Evolutionary conservation across 2,797 vertebrate genomes (phyloP).

Genomic region (Trichosurus vulpecula): DNA sequence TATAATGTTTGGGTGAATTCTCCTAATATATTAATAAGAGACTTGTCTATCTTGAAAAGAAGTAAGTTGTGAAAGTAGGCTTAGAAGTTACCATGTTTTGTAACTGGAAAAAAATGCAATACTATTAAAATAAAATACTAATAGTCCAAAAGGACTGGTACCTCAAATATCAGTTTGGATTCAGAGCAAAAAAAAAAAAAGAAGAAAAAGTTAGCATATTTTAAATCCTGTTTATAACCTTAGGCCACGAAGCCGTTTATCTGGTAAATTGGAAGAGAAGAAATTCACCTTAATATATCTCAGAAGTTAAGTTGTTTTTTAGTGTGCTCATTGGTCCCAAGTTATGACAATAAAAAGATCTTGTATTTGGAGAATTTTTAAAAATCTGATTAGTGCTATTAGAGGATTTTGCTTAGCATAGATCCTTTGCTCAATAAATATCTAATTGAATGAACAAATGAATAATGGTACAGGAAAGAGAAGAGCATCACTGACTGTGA

Average conservation of each 20-base stretch:
- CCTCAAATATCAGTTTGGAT: too few species aligned
- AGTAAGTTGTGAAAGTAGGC: slow-evolving; percentile 39
- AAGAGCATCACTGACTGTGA: not conserved
- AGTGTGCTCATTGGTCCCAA: not conserved
- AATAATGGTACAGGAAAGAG: not conserved
- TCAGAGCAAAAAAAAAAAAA: too few species aligned
- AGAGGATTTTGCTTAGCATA: not conserved
- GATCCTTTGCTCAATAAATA: not conserved
- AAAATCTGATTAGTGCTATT: not conserved
- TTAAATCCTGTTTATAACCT: slow-evolving; percentile 26
- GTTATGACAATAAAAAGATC: not conserved
- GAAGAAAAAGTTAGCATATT: not conserved
- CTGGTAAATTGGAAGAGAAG: slow-evolving; percentile 20
- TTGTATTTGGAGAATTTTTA: not conserved
- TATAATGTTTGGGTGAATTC: not conserved
- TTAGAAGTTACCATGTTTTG: slow-evolving; percentile 2
- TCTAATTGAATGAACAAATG: not conserved
- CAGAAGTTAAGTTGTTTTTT: slow-evolving; percentile 7
- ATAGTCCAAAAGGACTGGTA: too few species aligned
- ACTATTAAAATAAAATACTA: too few species aligned
- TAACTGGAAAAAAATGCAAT: too few species aligned
- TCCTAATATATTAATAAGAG: not conserved
- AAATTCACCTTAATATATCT: slow-evolving; percentile 3
- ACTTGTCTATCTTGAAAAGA: not conserved
- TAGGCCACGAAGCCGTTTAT: not conserved